Base-by-base conservation (phyloP, 2,797 vertebrate species). In the Xenopus petersii region DNA sequence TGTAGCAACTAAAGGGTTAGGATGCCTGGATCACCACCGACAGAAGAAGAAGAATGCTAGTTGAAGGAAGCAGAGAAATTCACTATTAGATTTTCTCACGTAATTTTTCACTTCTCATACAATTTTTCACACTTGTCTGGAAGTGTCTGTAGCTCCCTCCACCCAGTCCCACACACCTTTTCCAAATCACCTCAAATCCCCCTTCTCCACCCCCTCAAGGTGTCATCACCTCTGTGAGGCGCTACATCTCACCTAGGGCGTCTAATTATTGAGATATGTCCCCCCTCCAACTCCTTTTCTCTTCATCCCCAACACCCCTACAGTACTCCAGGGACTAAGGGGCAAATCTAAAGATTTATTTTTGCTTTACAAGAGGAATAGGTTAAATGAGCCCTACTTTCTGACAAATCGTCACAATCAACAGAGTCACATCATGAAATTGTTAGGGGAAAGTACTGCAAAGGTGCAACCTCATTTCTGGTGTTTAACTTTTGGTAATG, bases 71-170 rank as follows among this genome's bases (percentile, higher is more conserved):
- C 67, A 54, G 74, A 60, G 77, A 79, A 79, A 79, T 79, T 70
- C 77, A 74, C 77, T 74, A 79, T 79, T 79, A 79, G 72, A 74
- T 79, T 79, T 79, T 79, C 71, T 64, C 77, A 79, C 77, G 62
- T 79, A 79, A 79, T 74, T 79, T 74, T 79, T 79, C 77, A 79
- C 77, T 74, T 79, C 77, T 74, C 71, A 74, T 79, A 79, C 71
- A 70, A 79, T 74, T 70, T 79, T 74, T 79, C 77, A 79, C 77
- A 74, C 77, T 79, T 79, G 77, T 79, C 77, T 79, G 77, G 69
- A 79, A 70, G 77, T 79, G 77, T 79, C 71, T 79, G 77, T 17
- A 61, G 46, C 51, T 67, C 47, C 71, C 42, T 68, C 72, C 12
- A 16, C 61, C 69, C 42, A 59, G 59, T 61, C 67, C 51, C 16